Evolutionary conservation across 2,888 invertebrate species (phyloP), one percentile per base, ranked within the genome.

Genomic region (Molanna angustata): DNA sequence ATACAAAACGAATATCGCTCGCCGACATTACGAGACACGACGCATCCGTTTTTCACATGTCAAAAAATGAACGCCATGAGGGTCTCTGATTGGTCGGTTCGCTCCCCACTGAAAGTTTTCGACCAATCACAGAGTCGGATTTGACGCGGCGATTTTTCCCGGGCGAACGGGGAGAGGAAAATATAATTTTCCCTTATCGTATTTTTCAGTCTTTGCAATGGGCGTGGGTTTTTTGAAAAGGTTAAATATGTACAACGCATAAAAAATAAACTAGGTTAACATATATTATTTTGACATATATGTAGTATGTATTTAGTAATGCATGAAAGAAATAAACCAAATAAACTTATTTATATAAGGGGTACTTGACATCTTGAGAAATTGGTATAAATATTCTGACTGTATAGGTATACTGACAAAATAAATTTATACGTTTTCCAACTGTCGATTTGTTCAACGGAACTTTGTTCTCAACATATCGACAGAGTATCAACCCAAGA

Each of bases 191-290:
- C 35, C 6, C 21, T 47, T 47, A 37, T 20, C 4, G 19, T 42
- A 33, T 42, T 41, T 19, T 19, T 2, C n/a, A 27, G 22, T 33
- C 13, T 21, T 20, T 21, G 21, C 16, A 48, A 43, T 50, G 50
- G 50, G 50, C 50, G 50, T 50, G 41, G 49, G 49, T 49, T 16
- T 19, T 42, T 42, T 35, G 31, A 27, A 48, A 19, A 48, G 31
- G 48, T 18, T 48, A 19, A 4, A 40, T n/a, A n/a, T 14, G 46
- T 27, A 35, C 35, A 21, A 43, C 13, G 43, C 13, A n/a, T n/a
- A 44, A 44, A 35, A 45, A 27, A 7, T 4, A 11, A 7, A 7
- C 27, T 27, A 11, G 27, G n/a, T n/a, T n/a, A n/a, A n/a, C n/a
- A n/a, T n/a, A n/a, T n/a, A n/a, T n/a, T n/a, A n/a, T n/a, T n/a